Evolutionary conservation across 2,797 vertebrate genomes (phyloP).

Genomic region (Fringilla coelebs): DNA sequence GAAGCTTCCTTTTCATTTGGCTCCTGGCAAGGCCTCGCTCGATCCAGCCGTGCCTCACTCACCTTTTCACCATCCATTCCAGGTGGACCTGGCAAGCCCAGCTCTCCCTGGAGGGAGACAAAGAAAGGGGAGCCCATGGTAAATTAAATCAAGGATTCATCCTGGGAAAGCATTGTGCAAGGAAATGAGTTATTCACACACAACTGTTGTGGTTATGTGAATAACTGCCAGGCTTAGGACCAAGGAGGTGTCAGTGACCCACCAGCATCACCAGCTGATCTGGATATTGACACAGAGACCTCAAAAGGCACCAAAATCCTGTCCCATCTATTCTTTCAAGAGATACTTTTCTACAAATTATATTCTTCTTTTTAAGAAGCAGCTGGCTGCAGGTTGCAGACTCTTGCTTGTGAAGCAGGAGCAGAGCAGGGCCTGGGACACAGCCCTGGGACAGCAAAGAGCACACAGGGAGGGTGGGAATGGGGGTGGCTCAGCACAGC

Average conservation of each 20-base stretch:
- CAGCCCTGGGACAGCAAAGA: accelerated
- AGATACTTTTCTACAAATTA: neutral
- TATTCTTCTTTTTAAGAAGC: neutral
- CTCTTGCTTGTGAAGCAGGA: neutral
- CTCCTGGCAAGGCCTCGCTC: neutral
- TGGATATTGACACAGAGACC: neutral
- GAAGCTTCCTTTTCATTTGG: neutral
- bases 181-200: neutral
- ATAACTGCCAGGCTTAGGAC: neutral
- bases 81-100: slow-evolving; percentile 86
- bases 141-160: neutral
- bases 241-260: neutral
- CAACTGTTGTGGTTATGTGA: neutral
- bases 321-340: neutral
- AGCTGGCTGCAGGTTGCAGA: neutral
- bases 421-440: neutral
- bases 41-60: neutral
- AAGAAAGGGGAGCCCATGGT: neutral
- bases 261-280: neutral
- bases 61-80: slow-evolving; percentile 90
- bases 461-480: neutral
- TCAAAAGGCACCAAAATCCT: neutral
- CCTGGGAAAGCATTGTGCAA: neutral
- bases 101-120: slow-evolving; percentile 81
- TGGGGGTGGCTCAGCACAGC: neutral